Percentiles rank a stretch among this genome's conserved stretches.
Evolutionary conservation across 2,113 vertebrate species (phyloP).

Genomic region (Pao palembangensis): DNA sequence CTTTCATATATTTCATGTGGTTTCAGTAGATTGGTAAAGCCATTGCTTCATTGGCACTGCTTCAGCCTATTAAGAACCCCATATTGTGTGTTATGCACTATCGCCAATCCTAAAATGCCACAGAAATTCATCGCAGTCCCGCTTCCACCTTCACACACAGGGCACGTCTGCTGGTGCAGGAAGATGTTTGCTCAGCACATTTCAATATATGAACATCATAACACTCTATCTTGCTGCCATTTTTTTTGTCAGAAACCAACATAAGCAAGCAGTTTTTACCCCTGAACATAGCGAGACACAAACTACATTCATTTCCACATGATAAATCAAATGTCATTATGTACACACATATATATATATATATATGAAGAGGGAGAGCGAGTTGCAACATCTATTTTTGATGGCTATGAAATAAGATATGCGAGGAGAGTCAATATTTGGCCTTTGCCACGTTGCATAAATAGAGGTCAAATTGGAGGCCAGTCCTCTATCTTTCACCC

Average conservation of each 20-base stretch:
- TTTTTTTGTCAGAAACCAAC: constrained; percentile 60
- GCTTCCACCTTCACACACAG: constrained; percentile 14
- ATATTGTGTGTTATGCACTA: constrained; percentile 31
- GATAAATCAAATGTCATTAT: constrained; percentile 43
- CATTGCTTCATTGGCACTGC: constrained; percentile 27
- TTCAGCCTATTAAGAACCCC: constrained; percentile 37
- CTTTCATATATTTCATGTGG: constrained; percentile 18
- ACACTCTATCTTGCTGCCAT: constrained; percentile 61
- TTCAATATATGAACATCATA: constrained; percentile 63
- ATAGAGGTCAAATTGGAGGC: constrained; percentile 51
- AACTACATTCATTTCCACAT: constrained; percentile 28
- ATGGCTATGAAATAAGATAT: constrained; percentile 34
- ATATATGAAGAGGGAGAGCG: not conserved
- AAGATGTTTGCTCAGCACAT: constrained; percentile 69
- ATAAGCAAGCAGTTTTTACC: constrained; percentile 60
- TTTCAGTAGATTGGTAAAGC: constrained; percentile 13
- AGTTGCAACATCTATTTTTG: constrained; percentile 46
- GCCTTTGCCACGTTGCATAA: constrained; percentile 49
- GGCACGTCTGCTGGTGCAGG: constrained; percentile 43
- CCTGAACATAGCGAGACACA: constrained; percentile 33
- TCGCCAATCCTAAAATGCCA: constrained; percentile 7
- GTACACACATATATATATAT: no score
- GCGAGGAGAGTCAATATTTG: constrained; percentile 48
- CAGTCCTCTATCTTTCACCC: constrained; percentile 38
- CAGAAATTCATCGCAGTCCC: constrained; percentile 19